Conservation (phyloP, 2,113 vertebrate species). For the Gallinago media region DNA sequence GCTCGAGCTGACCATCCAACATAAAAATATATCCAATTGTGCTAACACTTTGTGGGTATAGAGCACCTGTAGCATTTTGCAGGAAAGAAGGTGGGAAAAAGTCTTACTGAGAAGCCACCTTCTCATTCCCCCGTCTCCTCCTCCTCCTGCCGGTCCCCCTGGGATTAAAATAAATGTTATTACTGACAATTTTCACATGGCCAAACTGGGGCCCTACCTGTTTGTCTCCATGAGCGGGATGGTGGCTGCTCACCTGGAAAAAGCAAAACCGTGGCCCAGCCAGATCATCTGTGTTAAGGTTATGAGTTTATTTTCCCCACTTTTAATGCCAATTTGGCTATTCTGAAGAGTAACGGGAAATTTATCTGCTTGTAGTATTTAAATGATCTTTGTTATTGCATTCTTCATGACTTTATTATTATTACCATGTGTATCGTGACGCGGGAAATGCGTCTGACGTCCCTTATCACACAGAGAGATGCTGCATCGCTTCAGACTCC, state of each 20-base stretch:
- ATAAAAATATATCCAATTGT: neutral
- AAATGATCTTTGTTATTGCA: neutral
- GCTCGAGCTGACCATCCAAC: neutral
- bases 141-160: neutral
- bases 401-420: neutral
- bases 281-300: slow-evolving; percentile 11
- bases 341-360: neutral
- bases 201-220: neutral
- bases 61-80: neutral
- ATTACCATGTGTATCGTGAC: neutral
- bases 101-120: neutral
- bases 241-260: neutral
- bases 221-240: neutral
- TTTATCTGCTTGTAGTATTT: neutral
- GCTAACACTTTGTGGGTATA: neutral
- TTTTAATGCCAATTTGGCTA: neutral
- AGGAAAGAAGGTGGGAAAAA: neutral
- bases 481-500: neutral
- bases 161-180: neutral
- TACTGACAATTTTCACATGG: neutral
- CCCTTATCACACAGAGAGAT: neutral
- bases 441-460: neutral
- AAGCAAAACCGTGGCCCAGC: neutral
- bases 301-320: neutral
- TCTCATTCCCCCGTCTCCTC: neutral